Evolutionary conservation across 2,888 invertebrate genomes (phyloP).

Genomic region (Nomada fabriciana): DNA sequence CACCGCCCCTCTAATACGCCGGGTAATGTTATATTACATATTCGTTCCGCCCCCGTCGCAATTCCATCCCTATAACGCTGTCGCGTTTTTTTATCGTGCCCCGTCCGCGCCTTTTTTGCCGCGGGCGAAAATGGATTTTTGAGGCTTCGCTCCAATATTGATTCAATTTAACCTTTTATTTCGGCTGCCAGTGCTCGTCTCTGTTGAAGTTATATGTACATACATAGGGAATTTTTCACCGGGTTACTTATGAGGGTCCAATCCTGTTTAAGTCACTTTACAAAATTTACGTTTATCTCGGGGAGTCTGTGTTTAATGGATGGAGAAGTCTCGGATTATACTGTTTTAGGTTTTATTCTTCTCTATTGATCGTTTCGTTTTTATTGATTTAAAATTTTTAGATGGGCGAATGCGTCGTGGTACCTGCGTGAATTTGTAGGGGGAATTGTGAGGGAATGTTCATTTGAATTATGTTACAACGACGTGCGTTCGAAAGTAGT

Average conservation of each 20-base stretch:
- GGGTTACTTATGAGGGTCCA: not conserved
- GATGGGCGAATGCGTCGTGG: too few relatives aligned
- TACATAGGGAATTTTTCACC: not conserved
- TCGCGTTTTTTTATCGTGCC: conserved; percentile 24
- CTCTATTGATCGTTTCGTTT: too few relatives aligned
- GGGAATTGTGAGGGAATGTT: too few relatives aligned
- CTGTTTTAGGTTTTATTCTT: too few relatives aligned
- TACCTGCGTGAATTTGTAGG: too few relatives aligned
- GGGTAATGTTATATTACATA: conserved; percentile 58
- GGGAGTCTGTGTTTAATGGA: too few relatives aligned
- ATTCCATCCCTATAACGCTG: conserved; percentile 29
- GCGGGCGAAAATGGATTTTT: conserved; percentile 8
- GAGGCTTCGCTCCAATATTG: conserved; percentile 1
- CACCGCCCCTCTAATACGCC: conserved; percentile 36
- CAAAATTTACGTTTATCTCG: too few relatives aligned
- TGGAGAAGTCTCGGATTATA: too few relatives aligned
- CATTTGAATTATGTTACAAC: too few relatives aligned
- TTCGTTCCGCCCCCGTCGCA: conserved; percentile 50
- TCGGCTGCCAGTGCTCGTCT: not conserved
- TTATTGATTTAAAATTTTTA: too few relatives aligned
- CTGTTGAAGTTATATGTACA: not conserved
- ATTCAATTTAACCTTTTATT: conserved; percentile 23
- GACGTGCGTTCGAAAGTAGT: too few relatives aligned
- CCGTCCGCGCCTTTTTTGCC: not conserved
- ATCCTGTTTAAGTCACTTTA: not conserved